Percentiles rank a stretch among this genome's conserved stretches.
Evolutionary conservation across 2,888 invertebrate species (phyloP).

Genomic region (Zootermopsis nevadensis): DNA sequence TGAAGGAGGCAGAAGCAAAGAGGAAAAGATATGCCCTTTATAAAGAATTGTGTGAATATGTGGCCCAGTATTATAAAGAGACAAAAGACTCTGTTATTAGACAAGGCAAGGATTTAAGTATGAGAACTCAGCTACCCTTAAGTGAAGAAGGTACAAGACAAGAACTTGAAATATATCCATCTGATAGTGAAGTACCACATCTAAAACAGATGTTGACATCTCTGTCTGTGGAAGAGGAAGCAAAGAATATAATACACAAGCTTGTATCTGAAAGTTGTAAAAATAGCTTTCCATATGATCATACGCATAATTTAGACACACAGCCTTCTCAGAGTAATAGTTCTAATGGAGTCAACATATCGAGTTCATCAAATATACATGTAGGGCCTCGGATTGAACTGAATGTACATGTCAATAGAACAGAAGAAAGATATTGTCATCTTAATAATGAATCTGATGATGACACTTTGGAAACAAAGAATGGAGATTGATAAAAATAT

Average conservation of each 20-base stretch:
- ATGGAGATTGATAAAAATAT: too few species aligned
- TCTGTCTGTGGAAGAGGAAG: background rate
- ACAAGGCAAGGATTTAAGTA: too few species aligned
- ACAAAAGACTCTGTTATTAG: background rate
- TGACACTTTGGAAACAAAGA: too few species aligned
- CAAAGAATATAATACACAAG: background rate
- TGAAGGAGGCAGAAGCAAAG: background rate
- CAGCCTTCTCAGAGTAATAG: background rate
- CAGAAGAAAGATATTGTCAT: background rate
- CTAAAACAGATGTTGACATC: background rate
- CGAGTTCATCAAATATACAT: slow-evolving; percentile 10
- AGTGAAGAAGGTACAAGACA: background rate
- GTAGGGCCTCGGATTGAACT: slow-evolving; percentile 6
- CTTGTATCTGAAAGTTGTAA: background rate
- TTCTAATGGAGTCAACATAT: background rate
- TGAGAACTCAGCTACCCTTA: background rate
- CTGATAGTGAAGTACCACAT: background rate
- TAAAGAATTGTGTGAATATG: background rate
- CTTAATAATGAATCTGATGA: background rate
- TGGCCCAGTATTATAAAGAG: background rate
- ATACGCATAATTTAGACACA: too few species aligned
- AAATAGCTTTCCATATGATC: background rate
- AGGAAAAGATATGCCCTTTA: slow-evolving; percentile 4
- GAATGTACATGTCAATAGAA: background rate
- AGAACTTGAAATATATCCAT: background rate